Conservation (phyloP, 2,113 vertebrate genomes). For the Xiphophorus hellerii region DNA sequence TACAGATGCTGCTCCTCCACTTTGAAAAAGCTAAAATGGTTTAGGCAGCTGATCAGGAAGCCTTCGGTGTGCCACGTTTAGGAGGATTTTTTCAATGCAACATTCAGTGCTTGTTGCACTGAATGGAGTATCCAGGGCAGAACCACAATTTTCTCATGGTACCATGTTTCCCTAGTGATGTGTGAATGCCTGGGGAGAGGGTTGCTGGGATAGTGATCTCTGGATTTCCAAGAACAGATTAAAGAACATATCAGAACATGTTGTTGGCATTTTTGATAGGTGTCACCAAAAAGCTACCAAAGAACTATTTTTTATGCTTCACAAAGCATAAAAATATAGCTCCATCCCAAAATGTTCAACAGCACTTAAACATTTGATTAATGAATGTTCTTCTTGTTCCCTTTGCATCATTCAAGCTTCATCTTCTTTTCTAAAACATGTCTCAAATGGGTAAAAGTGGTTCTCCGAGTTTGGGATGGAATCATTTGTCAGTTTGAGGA, state of each 20-base stretch:
- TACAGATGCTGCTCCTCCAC: too few relatives aligned
- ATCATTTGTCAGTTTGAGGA: neutral
- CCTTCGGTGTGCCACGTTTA: too few relatives aligned
- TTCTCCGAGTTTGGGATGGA: neutral
- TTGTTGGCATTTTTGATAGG: neutral
- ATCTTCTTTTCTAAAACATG: neutral
- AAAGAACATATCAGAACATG: neutral
- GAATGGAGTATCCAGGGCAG: too few relatives aligned
- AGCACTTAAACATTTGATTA: too few relatives aligned
- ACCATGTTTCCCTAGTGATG: neutral
- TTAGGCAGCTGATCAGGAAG: too few relatives aligned
- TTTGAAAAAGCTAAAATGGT: too few relatives aligned
- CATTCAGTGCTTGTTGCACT: too few relatives aligned
- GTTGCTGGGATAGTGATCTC: neutral
- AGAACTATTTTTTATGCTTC: neutral
- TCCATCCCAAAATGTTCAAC: neutral
- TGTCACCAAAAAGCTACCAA: neutral
- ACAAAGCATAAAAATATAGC: neutral
- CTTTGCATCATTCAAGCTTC: too few relatives aligned
- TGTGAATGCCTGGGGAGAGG: neutral
- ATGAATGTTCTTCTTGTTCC: too few relatives aligned
- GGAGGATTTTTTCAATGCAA: too few relatives aligned
- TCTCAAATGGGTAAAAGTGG: neutral
- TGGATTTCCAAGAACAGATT: neutral
- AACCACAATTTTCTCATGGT: neutral